phyloP scores from a whole-genome alignment of 2,888 invertebrate genomes.

The Meteorus colon region DNA sequence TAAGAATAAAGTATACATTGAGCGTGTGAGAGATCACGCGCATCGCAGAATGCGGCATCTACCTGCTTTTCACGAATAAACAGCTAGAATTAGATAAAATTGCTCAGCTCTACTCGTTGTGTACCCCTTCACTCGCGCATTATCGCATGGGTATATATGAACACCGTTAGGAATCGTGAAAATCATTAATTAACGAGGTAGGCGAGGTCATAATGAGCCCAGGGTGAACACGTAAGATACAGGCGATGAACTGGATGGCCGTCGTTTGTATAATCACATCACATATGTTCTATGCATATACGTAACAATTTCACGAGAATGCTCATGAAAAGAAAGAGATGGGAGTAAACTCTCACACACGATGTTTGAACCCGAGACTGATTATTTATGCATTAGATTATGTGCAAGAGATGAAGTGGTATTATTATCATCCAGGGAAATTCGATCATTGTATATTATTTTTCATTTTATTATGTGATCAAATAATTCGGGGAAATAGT shows the following conservation, averaged over 20 bases:
- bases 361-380: background rate
- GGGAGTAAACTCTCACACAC: background rate
- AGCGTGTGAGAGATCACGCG: conserved; percentile 32
- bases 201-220: conserved; percentile 41
- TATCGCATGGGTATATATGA: background rate
- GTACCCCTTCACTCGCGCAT: background rate
- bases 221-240: conserved; percentile 50
- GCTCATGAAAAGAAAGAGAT: background rate
- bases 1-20: conserved; percentile 2
- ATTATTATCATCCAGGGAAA: background rate
- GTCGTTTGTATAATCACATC: conserved; percentile 39
- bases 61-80: conserved; percentile 8
- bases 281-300: conserved; percentile 1
- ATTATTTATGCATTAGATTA: background rate
- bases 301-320: background rate
- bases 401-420: background rate
- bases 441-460: background rate
- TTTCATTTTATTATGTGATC: background rate
- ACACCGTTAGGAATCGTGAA: conserved; percentile 55
- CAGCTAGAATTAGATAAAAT: conserved; percentile 36
- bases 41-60: background rate
- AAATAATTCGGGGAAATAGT: conserved; percentile 31
- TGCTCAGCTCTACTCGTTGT: conserved; percentile 22
- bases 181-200: conserved; percentile 56
- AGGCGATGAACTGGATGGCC: conserved; percentile 50